Conservation (phyloP, 2,113 vertebrate genomes). For the Bucco capensis region DNA sequence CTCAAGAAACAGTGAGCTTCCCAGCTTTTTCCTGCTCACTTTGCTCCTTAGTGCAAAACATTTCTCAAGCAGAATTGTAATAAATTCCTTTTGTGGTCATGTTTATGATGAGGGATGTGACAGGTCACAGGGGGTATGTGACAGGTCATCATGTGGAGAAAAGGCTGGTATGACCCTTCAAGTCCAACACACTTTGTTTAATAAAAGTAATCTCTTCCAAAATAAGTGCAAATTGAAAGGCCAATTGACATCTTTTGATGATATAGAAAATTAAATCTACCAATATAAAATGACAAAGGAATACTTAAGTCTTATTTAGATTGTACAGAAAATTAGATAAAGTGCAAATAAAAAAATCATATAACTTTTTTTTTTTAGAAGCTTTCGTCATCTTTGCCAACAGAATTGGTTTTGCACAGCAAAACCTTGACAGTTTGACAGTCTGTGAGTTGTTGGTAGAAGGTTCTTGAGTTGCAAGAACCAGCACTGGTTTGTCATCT, state of each 20-base stretch:
- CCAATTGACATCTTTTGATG: background rate
- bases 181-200: background rate
- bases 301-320: background rate
- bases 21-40: background rate
- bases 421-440: background rate
- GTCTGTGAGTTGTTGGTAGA: background rate
- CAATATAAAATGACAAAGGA: conserved; percentile 16
- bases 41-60: background rate
- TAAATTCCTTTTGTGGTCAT: background rate
- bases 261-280: background rate
- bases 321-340: conserved; percentile 30
- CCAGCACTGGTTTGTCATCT: conserved; percentile 58
- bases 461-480: background rate
- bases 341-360: conserved; percentile 40
- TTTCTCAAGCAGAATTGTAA: background rate
- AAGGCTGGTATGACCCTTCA: rapidly evolving
- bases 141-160: too few species aligned
- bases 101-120: background rate
- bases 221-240: conserved; percentile 18
- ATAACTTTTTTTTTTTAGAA: background rate
- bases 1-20: background rate
- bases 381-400: background rate
- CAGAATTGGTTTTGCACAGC: background rate
- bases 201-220: background rate
- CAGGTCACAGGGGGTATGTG: too few species aligned